Conservation (phyloP, 92 coral and sea anemone genomes). For the Diadumene lineata region DNA sequence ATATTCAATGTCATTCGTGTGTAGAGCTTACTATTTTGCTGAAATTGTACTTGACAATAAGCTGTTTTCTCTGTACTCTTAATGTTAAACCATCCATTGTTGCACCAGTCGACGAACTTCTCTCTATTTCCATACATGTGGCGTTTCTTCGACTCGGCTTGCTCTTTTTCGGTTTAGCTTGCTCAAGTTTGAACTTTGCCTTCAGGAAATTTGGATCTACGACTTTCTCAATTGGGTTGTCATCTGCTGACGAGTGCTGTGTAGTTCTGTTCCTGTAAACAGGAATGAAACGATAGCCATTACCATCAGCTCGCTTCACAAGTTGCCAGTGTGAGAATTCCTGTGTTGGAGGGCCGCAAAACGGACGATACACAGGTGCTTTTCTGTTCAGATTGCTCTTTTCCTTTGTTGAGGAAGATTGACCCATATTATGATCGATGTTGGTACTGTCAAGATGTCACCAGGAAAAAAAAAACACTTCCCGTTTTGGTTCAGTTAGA, state of each 20-base stretch:
- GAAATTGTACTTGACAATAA: no score
- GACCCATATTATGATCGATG: neutral
- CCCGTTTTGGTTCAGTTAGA: no score
- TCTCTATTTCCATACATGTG: neutral
- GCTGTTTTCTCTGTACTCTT: no score
- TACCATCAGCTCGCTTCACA: neutral
- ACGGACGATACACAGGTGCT: neutral
- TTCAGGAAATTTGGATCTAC: neutral
- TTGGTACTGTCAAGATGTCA: no score
- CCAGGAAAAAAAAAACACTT: no score
- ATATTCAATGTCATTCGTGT: no score
- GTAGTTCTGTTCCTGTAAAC: neutral
- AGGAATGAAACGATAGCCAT: neutral
- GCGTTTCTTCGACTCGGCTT: neutral
- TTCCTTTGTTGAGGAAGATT: neutral
- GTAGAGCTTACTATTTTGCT: no score
- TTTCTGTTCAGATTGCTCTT: neutral
- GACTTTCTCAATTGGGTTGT: neutral
- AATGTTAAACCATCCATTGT: no score
- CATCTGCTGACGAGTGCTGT: neutral
- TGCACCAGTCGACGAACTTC: no score
- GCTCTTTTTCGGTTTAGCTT: neutral
- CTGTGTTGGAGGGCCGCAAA: slow-evolving; percentile 1
- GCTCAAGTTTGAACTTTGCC: neutral
- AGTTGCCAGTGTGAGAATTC: slow-evolving; percentile 13